These are phyloP conservation scores for Oryzias melastigma DNA, from an alignment of 2,113 vertebrate species.

Conservation along the genomic window DNA sequence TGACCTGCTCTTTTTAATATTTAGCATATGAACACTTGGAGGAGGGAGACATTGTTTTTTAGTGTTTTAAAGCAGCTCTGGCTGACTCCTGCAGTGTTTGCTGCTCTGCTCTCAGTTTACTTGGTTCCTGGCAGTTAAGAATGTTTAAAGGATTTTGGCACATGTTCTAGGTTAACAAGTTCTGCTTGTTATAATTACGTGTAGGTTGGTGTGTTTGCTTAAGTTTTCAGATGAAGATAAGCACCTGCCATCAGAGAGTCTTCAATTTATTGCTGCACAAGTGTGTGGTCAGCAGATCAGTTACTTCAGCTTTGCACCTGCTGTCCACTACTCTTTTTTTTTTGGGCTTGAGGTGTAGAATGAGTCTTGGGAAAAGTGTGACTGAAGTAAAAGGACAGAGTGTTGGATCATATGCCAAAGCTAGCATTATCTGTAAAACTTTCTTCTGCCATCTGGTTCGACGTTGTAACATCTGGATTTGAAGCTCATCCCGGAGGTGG, in stretches of 20 bases:
- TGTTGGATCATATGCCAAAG: slow-evolving; percentile 17
- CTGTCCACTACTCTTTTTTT: slow-evolving; percentile 36
- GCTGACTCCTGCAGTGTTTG: slow-evolving; percentile 40
- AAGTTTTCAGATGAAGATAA: slow-evolving; percentile 44
- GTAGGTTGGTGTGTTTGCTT: slow-evolving; percentile 22
- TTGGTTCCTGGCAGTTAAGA: slow-evolving; percentile 32
- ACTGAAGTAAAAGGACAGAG: slow-evolving; percentile 29
- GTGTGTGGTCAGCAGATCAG: slow-evolving; percentile 18
- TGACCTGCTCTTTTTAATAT: slow-evolving; percentile 58
- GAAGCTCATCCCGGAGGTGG: slow-evolving; percentile 33
- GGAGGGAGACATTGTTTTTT: slow-evolving; percentile 54
- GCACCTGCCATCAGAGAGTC: slow-evolving; percentile 21
- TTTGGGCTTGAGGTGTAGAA: slow-evolving; percentile 1
- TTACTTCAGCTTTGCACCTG: slow-evolving; percentile 59
- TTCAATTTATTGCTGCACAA: slow-evolving; percentile 33
- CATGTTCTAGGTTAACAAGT: slow-evolving; percentile 67
- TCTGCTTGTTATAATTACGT: slow-evolving; percentile 64
- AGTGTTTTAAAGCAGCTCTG: slow-evolving; percentile 31
- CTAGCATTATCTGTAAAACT: slow-evolving; percentile 9
- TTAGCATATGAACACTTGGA: slow-evolving; percentile 50
- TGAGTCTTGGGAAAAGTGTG: slow-evolving; percentile 31
- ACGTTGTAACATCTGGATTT: slow-evolving; percentile 51
- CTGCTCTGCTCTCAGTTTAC: slow-evolving; percentile 38
- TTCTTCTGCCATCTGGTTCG: slow-evolving; percentile 29
- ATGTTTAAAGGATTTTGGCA: slow-evolving; percentile 53